Percentiles rank a stretch among this genome's conserved stretches.
These are phyloP conservation scores for Spondyliosoma cantharus DNA, from an alignment of 2,797 vertebrate genomes.

Conservation along the genomic window DNA sequence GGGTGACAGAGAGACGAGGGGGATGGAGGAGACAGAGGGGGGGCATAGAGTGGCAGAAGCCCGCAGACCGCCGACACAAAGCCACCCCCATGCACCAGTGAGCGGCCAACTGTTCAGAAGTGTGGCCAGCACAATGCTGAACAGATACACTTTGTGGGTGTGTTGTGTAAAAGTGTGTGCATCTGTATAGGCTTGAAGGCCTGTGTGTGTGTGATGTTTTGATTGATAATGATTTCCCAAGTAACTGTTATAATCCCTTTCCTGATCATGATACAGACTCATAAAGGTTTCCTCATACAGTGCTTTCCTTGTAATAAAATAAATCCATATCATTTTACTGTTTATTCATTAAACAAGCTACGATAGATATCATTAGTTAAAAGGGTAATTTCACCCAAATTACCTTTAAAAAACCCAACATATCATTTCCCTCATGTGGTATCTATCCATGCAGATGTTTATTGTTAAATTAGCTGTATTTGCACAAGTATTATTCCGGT, in stretches of 20 bases:
- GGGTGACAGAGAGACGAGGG: conserved; percentile 58
- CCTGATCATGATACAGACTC: conserved; percentile 5
- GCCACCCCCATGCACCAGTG: conserved; percentile 73
- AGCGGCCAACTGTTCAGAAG: conserved; percentile 85
- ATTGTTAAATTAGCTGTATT: background rate
- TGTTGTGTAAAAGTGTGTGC: conserved; percentile 59
- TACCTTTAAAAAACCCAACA: background rate
- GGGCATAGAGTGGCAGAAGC: conserved; percentile 72
- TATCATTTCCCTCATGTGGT: background rate
- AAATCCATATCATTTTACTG: background rate
- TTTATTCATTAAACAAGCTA: background rate
- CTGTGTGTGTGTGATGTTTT: conserved; percentile 21
- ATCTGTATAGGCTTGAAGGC: conserved; percentile 44
- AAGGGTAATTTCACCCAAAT: conserved; percentile 11
- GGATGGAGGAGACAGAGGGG: conserved; percentile 30
- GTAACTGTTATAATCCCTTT: conserved; percentile 5
- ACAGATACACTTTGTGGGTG: conserved; percentile 69
- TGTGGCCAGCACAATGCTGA: conserved; percentile 81
- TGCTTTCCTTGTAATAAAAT: background rate
- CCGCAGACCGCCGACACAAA: conserved; percentile 79
- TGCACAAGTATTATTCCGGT: background rate
- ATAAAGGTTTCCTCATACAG: background rate
- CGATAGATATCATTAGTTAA: background rate
- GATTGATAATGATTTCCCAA: conserved; percentile 26
- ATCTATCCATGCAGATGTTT: background rate